Evolutionary conservation across 2,113 vertebrate species (phyloP).

Genomic region (Callipepla californica): DNA sequence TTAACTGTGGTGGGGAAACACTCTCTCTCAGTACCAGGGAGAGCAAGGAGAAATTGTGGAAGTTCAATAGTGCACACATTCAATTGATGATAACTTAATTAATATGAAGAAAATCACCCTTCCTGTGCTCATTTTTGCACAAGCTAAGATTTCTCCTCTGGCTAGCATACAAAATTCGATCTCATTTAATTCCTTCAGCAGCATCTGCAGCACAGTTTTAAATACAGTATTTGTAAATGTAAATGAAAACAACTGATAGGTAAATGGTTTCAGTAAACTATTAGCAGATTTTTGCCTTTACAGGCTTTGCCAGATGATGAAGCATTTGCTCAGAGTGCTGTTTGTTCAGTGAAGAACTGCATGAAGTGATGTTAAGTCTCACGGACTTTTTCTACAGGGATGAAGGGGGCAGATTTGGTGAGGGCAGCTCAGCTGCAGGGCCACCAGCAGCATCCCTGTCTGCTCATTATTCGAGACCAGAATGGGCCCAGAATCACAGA

Average conservation of each 20-base stretch:
- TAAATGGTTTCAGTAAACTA: slow-evolving; percentile 15
- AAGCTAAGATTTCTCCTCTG: neutral
- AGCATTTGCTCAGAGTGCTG: neutral
- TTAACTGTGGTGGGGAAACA: neutral
- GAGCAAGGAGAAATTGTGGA: neutral
- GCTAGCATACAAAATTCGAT: neutral
- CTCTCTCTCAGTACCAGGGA: neutral
- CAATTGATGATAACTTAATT: slow-evolving; percentile 28
- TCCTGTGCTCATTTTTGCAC: neutral
- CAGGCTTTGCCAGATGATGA: neutral
- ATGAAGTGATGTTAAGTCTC: neutral
- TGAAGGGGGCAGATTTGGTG: neutral
- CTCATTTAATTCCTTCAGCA: neutral
- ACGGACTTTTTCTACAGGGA: neutral
- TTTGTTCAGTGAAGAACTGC: slow-evolving; percentile 15
- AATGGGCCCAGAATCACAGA: fast-evolving
- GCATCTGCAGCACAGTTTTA: neutral
- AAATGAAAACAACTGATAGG: slow-evolving; percentile 14
- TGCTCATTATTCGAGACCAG: neutral
- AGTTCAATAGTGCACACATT: neutral
- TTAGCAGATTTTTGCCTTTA: neutral
- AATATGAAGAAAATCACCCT: neutral
- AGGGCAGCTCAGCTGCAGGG: too few species aligned
- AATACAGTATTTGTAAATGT: neutral
- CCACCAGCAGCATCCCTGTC: neutral